phyloP scores from a whole-genome alignment of 1,140 invertebrate genomes.

The Latrodectus geometricus region DNA sequence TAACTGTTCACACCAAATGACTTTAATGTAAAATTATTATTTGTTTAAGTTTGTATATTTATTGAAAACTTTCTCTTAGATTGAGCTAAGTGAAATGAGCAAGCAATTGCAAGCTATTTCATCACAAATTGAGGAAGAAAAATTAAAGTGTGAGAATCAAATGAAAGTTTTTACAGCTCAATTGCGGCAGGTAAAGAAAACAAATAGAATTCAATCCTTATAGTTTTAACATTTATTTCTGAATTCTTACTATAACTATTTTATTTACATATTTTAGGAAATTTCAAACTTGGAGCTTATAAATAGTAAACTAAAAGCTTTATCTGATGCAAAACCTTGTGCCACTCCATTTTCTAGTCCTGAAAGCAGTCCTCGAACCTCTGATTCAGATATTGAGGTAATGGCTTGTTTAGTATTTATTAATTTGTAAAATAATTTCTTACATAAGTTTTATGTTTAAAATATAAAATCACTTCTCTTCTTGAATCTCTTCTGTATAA shows the following conservation, averaged over 20 bases:
- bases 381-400: conserved; percentile 59
- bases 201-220: neutral
- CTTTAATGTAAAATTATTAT: too few species aligned
- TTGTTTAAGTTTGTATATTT: neutral
- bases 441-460: too few species aligned
- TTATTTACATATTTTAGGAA: conserved; percentile 27
- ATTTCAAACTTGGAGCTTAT: conserved; percentile 46
- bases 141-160: conserved; percentile 55
- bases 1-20: neutral
- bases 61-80: conserved; percentile 22
- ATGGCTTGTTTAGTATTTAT: neutral
- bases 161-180: conserved; percentile 39
- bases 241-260: neutral
- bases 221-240: neutral
- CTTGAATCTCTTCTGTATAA: too few species aligned
- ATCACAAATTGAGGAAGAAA: conserved; percentile 48
- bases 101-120: conserved; percentile 41
- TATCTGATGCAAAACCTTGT: conserved; percentile 42
- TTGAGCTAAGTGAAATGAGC: conserved; percentile 39
- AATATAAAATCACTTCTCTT: too few species aligned
- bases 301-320: conserved; percentile 50
- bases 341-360: conserved; percentile 54
- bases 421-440: too few species aligned
- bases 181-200: conserved; percentile 41
- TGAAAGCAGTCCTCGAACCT: conserved; percentile 57